Base-by-base conservation (phyloP, 2,888 invertebrate species). In the Dasypogon diadema region DNA sequence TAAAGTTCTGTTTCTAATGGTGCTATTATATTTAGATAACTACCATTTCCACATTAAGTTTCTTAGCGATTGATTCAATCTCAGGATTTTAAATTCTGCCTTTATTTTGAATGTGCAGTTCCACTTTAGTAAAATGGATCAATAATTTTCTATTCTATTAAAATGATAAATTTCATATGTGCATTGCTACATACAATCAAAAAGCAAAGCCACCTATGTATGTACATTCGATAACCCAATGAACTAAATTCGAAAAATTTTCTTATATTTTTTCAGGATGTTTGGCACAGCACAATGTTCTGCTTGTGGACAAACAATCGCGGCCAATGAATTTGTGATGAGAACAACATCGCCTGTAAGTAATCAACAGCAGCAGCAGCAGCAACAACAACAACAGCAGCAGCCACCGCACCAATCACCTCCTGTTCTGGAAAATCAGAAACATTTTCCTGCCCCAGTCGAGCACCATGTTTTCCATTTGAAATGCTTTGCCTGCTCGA, bases 401-500 rank as follows among this genome's bases (percentile, higher is more conserved):
- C 87, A 88, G 56, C 21, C 60, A 21, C 46, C 56, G 77, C 79
- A 79, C 76, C 79, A 78, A 77, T 79, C 77, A 77, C 77, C 78
- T 60, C 78, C 77, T 77, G 77, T 77, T 78, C 78, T 80, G 77
- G 78, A 79, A 78, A 76, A 77, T 74, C 80, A 79, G 77, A 80
- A 80, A 77, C 79, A 79, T 79, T 80, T 80, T 54, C 76, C 80
- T 72, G 77, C 76, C 76, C 80, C 80, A 78, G 79, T 80, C 84
- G 88, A 91, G 83, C 88, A 90, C 80, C 91, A 91, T 87, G 95
- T 96, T 83, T 97, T 95, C 90, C 97, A 96, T 89, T 90, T 95
- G 88, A 95, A 95, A 88, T 97, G 96, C 88, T 97, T 97, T 89
- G 91, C 93, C 81, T 97, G 96, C 89, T 94, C 93, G 87, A 95